These are phyloP conservation scores for Corythucha ciliata DNA, from an alignment of 2,888 invertebrate genomes.

Conservation along the genomic window DNA sequence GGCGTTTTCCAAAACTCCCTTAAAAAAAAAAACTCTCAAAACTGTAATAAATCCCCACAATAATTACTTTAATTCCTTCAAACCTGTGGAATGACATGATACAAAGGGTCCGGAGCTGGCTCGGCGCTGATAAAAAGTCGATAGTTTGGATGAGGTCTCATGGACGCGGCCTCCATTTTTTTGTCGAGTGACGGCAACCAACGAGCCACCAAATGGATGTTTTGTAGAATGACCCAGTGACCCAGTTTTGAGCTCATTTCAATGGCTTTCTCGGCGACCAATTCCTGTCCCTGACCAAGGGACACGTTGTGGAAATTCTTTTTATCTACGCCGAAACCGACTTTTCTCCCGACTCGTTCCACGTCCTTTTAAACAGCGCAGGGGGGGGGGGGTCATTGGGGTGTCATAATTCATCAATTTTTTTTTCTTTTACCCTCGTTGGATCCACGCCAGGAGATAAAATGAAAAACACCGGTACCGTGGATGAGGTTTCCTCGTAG, in stretches of 20 bases:
- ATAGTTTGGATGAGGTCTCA: conserved; percentile 54
- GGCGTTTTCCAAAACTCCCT: conserved; percentile 84
- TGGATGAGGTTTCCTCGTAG: conserved; percentile 71
- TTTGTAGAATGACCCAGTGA: conserved; percentile 89
- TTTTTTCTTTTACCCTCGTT: conserved; percentile 51
- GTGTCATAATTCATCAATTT: neutral
- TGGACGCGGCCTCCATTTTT: conserved; percentile 73
- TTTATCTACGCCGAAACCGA: conserved; percentile 69
- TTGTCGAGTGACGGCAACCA: conserved; percentile 84
- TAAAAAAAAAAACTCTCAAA: conserved; percentile 37
- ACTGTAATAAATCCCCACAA: neutral
- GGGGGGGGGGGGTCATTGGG: neutral
- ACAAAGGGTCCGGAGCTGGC: conserved; percentile 59
- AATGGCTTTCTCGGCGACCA: conserved; percentile 82
- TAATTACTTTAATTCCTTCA: no score
- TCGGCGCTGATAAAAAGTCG: conserved; percentile 80
- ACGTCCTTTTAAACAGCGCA: conserved; percentile 54
- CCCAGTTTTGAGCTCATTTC: conserved; percentile 63
- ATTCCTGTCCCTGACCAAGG: conserved; percentile 88
- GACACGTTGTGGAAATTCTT: conserved; percentile 89
- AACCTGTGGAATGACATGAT: conserved; percentile 53
- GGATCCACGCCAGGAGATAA: conserved; percentile 92
- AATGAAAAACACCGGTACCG: conserved; percentile 87
- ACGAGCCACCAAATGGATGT: conserved; percentile 80
- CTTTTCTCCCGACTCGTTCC: conserved; percentile 68